Percentiles rank a stretch among this genome's conserved stretches.
These are phyloP conservation scores for Agonopterix subpropinquella DNA, from an alignment of 2,888 invertebrate species.

Conservation along the genomic window DNA sequence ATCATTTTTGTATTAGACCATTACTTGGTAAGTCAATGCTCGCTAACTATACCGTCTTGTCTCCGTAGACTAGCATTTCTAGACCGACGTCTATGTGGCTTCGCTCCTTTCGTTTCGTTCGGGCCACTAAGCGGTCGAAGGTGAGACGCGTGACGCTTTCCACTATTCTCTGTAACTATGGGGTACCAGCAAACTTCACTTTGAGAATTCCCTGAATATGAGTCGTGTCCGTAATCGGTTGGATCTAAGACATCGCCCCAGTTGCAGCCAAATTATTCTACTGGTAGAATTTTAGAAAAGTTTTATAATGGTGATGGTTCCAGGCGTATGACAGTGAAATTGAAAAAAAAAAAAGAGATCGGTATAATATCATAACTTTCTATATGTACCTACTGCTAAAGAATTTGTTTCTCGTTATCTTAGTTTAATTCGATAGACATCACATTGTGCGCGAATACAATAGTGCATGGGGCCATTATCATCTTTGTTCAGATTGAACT, in stretches of 20 bases:
- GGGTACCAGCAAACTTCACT: too few species aligned
- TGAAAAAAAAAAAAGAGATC: background rate
- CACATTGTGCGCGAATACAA: background rate
- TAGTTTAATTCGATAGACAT: background rate
- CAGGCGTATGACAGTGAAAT: background rate
- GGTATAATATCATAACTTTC: background rate
- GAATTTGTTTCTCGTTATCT: background rate
- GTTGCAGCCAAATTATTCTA: constrained; percentile 25
- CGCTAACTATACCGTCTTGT: too few species aligned
- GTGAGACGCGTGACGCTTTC: too few species aligned
- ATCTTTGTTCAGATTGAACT: constrained; percentile 9
- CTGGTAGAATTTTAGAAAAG: constrained; percentile 19
- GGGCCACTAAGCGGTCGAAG: background rate
- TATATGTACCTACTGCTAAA: background rate
- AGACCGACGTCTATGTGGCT: too few species aligned
- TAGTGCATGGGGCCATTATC: constrained; percentile 16
- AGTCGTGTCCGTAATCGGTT: background rate
- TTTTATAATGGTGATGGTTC: constrained; percentile 16
- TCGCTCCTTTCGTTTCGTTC: too few species aligned
- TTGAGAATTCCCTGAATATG: too few species aligned
- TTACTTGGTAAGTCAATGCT: too few species aligned
- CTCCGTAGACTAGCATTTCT: too few species aligned
- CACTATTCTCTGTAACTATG: too few species aligned
- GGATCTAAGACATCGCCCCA: constrained; percentile 15
- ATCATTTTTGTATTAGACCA: too few species aligned